Conservation (phyloP, 2,888 invertebrate species). For the Pherbina coryleti region DNA sequence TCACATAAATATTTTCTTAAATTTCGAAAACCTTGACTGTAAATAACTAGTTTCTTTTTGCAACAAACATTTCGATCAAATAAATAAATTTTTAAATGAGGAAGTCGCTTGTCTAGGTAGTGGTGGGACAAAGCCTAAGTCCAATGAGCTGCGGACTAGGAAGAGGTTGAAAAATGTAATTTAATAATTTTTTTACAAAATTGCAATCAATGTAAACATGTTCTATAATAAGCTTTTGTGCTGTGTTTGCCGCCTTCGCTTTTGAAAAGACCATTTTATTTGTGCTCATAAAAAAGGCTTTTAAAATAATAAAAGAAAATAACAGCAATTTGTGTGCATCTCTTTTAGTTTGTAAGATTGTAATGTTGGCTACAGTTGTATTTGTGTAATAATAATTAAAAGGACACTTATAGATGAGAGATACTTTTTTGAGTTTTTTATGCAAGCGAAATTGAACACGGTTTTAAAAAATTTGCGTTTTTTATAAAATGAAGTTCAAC, state of each 20-base stretch:
- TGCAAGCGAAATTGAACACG: too few relatives aligned
- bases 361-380: too few relatives aligned
- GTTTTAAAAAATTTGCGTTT: too few relatives aligned
- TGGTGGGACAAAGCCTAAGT: too few relatives aligned
- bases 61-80: neutral
- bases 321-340: neutral
- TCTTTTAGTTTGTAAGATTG: conserved; percentile 16
- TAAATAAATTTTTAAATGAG: neutral
- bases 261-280: conserved; percentile 4
- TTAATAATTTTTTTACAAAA: neutral
- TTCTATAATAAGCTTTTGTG: neutral
- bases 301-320: neutral
- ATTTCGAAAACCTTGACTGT: conserved; percentile 1
- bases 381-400: too few relatives aligned
- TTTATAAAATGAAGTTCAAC: too few relatives aligned
- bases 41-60: neutral
- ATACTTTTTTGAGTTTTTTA: too few relatives aligned
- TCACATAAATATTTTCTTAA: too few relatives aligned
- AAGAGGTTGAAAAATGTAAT: neutral
- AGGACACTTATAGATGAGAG: too few relatives aligned
- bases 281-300: neutral
- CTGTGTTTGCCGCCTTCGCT: conserved; percentile 34
- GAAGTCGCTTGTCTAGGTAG: too few relatives aligned
- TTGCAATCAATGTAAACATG: too few relatives aligned
- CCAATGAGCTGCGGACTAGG: neutral